Evolutionary conservation across 2,113 vertebrate genomes (phyloP).

Genomic region (Microcebus jonahi): DNA sequence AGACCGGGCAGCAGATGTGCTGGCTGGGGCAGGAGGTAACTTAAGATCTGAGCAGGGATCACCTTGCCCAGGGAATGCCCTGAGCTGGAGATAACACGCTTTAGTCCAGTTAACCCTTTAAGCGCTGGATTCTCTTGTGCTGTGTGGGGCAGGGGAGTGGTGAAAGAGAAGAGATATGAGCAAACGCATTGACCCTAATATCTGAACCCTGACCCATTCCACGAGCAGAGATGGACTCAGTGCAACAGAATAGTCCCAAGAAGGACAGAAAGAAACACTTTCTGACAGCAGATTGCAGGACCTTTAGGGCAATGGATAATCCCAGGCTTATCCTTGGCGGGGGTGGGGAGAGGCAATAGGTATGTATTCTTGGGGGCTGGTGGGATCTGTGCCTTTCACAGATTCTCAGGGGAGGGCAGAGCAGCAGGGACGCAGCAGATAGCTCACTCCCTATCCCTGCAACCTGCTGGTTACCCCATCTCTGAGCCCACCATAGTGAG

Average conservation of each 20-base stretch:
- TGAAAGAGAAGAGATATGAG: neutral
- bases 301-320: neutral
- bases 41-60: conserved; percentile 72
- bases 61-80: conserved; percentile 73
- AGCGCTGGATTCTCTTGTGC: neutral
- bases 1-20: conserved; percentile 64
- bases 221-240: neutral
- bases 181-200: neutral
- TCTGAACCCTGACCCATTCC: neutral
- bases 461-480: neutral
- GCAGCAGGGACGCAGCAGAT: neutral
- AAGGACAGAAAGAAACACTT: neutral
- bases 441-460: neutral
- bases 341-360: neutral
- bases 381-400: neutral
- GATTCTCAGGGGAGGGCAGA: neutral
- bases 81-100: conserved; percentile 55
- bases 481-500: neutral
- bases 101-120: conserved; percentile 61
- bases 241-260: neutral
- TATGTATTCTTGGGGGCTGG: neutral
- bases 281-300: neutral
- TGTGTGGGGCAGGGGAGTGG: neutral
- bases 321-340: neutral
- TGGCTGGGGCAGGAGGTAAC: conserved; percentile 65